phyloP scores from a whole-genome alignment of 2,888 invertebrate genomes.

The Xestobium rufovillosum region DNA sequence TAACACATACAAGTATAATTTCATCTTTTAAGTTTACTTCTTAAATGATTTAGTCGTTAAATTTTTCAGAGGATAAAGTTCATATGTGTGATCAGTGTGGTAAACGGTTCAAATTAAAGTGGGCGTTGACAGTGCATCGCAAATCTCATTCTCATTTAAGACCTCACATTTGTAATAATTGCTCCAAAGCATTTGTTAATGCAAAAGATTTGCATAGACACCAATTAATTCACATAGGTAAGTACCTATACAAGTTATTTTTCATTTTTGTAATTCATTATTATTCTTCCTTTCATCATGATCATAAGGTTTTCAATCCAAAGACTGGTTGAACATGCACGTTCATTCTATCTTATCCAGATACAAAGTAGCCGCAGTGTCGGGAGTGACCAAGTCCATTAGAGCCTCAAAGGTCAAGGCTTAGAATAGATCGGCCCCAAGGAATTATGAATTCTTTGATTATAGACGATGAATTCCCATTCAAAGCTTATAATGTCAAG shows the following conservation, averaged over 20 bases:
- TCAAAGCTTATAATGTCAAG: too few relatives aligned
- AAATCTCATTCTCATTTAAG: conserved; percentile 48
- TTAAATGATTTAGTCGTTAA: conserved; percentile 3
- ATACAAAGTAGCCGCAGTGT: too few relatives aligned
- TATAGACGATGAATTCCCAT: too few relatives aligned
- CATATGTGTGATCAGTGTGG: conserved; percentile 55
- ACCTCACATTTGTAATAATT: conserved; percentile 56
- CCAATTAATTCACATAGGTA: conserved; percentile 60
- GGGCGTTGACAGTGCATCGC: conserved; percentile 51
- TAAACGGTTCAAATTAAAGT: conserved; percentile 52
- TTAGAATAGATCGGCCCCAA: too few relatives aligned
- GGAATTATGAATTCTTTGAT: too few relatives aligned
- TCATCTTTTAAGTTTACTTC: background rate
- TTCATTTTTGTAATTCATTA: conserved; percentile 8
- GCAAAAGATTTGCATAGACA: conserved; percentile 64
- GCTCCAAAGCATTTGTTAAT: conserved; percentile 60
- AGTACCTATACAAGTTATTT: conserved; percentile 18
- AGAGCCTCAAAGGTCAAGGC: too few relatives aligned
- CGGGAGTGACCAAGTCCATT: too few relatives aligned
- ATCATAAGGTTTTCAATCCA: too few relatives aligned
- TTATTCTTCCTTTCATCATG: background rate
- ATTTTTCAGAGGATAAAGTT: conserved; percentile 45
- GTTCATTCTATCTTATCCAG: too few relatives aligned
- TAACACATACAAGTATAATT: conserved; percentile 48
- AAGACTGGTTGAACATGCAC: too few relatives aligned